Conservation (phyloP, 2,797 vertebrate species). For the Artibeus jamaicensis region DNA sequence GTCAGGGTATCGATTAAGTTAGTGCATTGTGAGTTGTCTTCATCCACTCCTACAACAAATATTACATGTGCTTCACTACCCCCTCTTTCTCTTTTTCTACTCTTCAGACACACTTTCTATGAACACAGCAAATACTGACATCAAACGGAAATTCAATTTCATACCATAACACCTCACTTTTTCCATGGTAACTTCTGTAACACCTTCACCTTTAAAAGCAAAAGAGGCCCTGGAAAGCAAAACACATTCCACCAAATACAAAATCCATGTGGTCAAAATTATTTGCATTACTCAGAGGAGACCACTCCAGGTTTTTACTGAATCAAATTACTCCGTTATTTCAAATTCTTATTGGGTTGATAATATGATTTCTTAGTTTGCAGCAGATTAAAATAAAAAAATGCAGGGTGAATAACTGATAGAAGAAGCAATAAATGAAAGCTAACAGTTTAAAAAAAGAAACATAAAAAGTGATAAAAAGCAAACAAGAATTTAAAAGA, state of each 20-base stretch:
- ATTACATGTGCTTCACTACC: background rate
- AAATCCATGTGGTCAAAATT: background rate
- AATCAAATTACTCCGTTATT: background rate
- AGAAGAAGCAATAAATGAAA: background rate
- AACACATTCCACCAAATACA: background rate
- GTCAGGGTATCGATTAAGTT: background rate
- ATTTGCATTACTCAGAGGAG: background rate
- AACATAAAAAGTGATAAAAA: background rate
- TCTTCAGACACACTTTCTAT: background rate
- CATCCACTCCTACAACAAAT: background rate
- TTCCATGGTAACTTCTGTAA: background rate
- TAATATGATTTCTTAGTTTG: background rate
- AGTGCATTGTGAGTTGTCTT: background rate
- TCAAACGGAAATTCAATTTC: slow-evolving; percentile 18
- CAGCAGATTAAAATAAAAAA: slow-evolving; percentile 31
- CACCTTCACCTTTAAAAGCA: slow-evolving; percentile 13
- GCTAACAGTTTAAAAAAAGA: background rate
- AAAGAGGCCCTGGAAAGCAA: slow-evolving; percentile 7
- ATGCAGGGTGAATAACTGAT: background rate
- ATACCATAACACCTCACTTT: background rate
- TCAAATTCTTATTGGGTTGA: background rate
- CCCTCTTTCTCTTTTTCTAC: background rate
- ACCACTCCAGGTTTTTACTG: background rate
- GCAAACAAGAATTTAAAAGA: background rate
- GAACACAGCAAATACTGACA: background rate